phyloP scores from a whole-genome alignment of 2,113 vertebrate species.

The Megalops atlanticus region DNA sequence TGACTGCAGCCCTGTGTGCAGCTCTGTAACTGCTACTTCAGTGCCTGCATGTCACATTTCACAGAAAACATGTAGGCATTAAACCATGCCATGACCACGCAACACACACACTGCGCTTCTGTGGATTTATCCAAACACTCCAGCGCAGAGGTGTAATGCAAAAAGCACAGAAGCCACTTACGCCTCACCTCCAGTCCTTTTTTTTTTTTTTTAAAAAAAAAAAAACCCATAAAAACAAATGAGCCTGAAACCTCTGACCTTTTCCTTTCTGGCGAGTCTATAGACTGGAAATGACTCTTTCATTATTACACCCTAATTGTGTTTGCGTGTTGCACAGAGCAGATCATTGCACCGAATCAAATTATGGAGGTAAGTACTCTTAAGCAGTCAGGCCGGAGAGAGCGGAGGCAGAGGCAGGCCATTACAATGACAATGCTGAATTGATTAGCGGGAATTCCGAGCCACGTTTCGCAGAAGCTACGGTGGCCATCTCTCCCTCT shows the following conservation, averaged over 20 bases:
- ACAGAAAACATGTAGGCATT: too few relatives aligned
- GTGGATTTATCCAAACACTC: too few relatives aligned
- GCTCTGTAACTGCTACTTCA: too few relatives aligned
- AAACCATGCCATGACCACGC: too few relatives aligned
- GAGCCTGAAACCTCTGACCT: slow-evolving; percentile 41
- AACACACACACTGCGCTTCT: too few relatives aligned
- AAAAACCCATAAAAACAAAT: slow-evolving; percentile 5
- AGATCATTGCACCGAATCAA: slow-evolving; percentile 66
- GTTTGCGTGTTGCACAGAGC: slow-evolving; percentile 59
- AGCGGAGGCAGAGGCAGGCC: slow-evolving; percentile 37
- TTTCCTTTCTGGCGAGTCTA: slow-evolving; percentile 35
- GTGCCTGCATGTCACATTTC: too few relatives aligned
- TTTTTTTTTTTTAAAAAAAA: slow-evolving; percentile 14
- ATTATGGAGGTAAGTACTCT: slow-evolving; percentile 67
- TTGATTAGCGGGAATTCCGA: slow-evolving; percentile 71
- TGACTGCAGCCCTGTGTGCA: too few relatives aligned
- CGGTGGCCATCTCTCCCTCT: slow-evolving; percentile 23
- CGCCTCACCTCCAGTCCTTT: not conserved
- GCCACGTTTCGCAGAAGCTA: slow-evolving; percentile 55
- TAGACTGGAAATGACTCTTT: slow-evolving; percentile 49
- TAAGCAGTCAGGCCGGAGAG: slow-evolving; percentile 58
- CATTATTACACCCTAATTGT: slow-evolving; percentile 56
- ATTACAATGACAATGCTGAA: slow-evolving; percentile 68
- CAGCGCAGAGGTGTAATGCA: not conserved
- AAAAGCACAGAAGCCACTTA: not conserved